phyloP scores from a whole-genome alignment of 2,888 invertebrate genomes.

The Drosophila sordidula region DNA sequence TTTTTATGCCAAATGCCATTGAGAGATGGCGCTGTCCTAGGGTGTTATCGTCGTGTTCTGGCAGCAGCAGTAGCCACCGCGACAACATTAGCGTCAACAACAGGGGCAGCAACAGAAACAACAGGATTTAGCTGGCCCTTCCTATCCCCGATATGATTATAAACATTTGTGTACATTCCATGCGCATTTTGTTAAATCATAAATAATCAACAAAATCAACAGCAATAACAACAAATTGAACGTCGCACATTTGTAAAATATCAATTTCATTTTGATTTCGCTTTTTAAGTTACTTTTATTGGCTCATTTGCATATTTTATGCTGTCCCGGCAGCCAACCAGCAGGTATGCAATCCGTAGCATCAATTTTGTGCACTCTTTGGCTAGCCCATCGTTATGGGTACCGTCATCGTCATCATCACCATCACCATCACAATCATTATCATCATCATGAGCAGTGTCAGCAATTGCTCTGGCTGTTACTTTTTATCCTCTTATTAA shows the following conservation, averaged over 20 bases:
- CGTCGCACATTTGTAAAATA: slow-evolving; percentile 26
- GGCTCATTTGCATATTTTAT: slow-evolving; percentile 53
- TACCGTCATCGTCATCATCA: slow-evolving; percentile 9
- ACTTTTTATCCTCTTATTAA: slow-evolving; percentile 58
- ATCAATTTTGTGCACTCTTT: slow-evolving; percentile 38
- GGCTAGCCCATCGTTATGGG: slow-evolving; percentile 24
- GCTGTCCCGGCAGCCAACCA: not conserved
- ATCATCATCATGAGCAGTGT: slow-evolving; percentile 13
- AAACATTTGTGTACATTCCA: slow-evolving; percentile 20
- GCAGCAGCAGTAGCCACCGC: slow-evolving; percentile 30
- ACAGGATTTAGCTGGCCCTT: not conserved
- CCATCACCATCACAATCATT: slow-evolving; percentile 17
- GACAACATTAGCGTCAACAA: slow-evolving; percentile 46
- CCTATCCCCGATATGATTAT: not conserved
- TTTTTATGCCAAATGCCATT: slow-evolving; percentile 69
- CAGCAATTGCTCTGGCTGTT: slow-evolving; percentile 21
- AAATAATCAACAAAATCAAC: slow-evolving; percentile 26
- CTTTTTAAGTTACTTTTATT: slow-evolving; percentile 53
- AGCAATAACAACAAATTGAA: slow-evolving; percentile 5
- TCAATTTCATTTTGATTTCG: slow-evolving; percentile 51
- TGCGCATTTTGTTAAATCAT: slow-evolving; percentile 21
- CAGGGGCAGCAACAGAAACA: slow-evolving; percentile 17
- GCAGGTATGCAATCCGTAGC: not conserved
- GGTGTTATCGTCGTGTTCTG: slow-evolving; percentile 31
- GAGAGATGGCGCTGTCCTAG: slow-evolving; percentile 34